Conservation (phyloP, 2,888 invertebrate species). For the Pristionchus fissidentatus region DNA sequence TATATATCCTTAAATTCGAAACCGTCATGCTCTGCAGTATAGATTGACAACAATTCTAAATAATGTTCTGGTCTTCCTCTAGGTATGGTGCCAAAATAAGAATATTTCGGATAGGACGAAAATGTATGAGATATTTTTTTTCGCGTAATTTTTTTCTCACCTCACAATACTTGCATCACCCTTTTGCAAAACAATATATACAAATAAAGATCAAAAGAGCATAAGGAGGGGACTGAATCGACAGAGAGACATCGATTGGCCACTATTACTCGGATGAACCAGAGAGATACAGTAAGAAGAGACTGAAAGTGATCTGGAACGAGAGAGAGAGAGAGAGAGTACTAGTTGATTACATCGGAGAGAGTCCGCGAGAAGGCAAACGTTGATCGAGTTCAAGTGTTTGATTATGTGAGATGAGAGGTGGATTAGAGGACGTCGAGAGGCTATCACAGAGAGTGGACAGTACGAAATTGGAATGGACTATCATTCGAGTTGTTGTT, state of each 20-base stretch:
- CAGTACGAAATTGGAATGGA: neutral
- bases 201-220: constrained; percentile 1
- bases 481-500: neutral
- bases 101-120: too few relatives aligned
- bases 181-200: too few relatives aligned
- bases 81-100: too few relatives aligned
- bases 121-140: too few relatives aligned
- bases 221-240: neutral
- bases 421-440: neutral
- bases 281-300: too few relatives aligned
- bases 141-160: too few relatives aligned
- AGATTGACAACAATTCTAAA: too few relatives aligned
- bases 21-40: too few relatives aligned
- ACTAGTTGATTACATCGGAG: constrained; percentile 37
- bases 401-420: constrained; percentile 32
- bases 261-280: neutral
- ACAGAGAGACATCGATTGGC: neutral
- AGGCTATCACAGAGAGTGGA: neutral
- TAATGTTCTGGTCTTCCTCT: too few relatives aligned
- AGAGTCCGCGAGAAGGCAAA: neutral
- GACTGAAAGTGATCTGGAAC: neutral
- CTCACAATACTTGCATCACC: too few relatives aligned
- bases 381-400: constrained; percentile 17
- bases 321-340: constrained; percentile 21
- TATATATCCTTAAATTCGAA: too few relatives aligned